phyloP scores from a whole-genome alignment of 2,888 invertebrate genomes.

The Priocnemis perturbator region DNA sequence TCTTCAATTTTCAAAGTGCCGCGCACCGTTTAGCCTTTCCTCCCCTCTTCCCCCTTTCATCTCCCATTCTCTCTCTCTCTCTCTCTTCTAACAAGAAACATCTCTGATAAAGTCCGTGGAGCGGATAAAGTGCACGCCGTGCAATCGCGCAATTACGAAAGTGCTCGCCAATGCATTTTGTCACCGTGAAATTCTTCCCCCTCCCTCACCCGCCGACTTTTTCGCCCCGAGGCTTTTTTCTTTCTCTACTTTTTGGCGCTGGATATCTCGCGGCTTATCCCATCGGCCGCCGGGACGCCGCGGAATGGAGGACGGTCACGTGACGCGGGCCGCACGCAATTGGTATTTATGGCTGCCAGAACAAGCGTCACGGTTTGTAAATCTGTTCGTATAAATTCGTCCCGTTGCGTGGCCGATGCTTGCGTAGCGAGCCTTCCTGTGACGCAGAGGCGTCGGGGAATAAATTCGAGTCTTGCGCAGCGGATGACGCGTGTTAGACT shows the following conservation, averaged over 20 bases:
- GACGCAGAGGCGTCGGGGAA: too few species aligned
- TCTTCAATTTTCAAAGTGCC: too few species aligned
- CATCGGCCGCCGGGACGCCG: slow-evolving; percentile 18
- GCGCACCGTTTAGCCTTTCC: too few species aligned
- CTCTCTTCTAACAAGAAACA: background rate
- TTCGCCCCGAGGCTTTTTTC: slow-evolving; percentile 15
- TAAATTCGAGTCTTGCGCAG: too few species aligned
- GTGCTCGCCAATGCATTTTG: slow-evolving; percentile 9
- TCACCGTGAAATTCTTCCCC: background rate
- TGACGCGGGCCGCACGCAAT: slow-evolving; percentile 36
- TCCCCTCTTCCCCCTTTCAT: background rate
- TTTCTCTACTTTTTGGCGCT: background rate
- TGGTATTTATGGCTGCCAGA: slow-evolving; percentile 45
- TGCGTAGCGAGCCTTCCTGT: too few species aligned
- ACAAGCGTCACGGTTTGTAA: slow-evolving; percentile 39
- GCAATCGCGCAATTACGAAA: slow-evolving; percentile 6
- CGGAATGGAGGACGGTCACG: slow-evolving; percentile 34
- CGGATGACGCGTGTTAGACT: too few species aligned
- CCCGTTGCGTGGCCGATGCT: background rate
- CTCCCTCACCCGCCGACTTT: too few species aligned
- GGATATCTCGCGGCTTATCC: slow-evolving; percentile 18
- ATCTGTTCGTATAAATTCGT: slow-evolving; percentile 34
- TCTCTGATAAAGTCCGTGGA: background rate
- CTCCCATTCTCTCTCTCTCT: background rate
- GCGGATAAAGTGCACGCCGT: slow-evolving; percentile 1